Base-by-base conservation (phyloP, 1,140 invertebrate genomes). In the Periplaneta americana region DNA sequence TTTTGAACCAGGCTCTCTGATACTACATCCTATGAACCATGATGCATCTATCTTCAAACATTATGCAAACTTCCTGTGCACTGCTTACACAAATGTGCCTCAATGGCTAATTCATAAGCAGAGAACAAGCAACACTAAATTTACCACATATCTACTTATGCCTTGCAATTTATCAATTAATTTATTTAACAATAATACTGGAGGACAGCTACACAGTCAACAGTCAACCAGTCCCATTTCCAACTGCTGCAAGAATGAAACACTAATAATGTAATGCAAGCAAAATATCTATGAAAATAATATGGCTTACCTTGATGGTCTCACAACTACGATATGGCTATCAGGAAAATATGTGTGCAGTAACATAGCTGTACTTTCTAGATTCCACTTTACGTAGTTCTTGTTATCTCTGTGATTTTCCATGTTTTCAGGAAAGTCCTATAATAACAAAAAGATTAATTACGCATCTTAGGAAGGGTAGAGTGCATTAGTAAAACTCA, bases 401-500 rank as follows among this genome's bases (percentile, higher is more conserved):
- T 92, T 91, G 85, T 94, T 94, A 84, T 95, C 93, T 31, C 92
- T 87, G 85, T 96, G 93, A 17, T 88, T 88, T 85, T 92, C 90
- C 96, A 97, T 97, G 84, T 91, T 91, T 87, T 96, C 95, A 75
- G 91, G 91, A 86, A 94, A 96, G 87, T 97, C 95, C 94, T 96
- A 86, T 80, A 84, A 84, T 34, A 35, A 78, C 48, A 66, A 66
- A 66, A n/a, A 1, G 33, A 48, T 74, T 75, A 75, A 66, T 66
- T 6, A n/a, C 5, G 48, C 4, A n/a, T 66, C n/a, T n/a, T n/a
- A n/a, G n/a, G n/a, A n/a, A n/a, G n/a, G n/a, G n/a, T n/a, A n/a
- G n/a, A n/a, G n/a, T n/a, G n/a, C n/a, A n/a, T n/a, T n/a, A n/a
- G n/a, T n/a, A n/a, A n/a, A n/a, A n/a, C n/a, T n/a, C n/a, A n/a